Conservation (phyloP, 2,797 vertebrate species). For the Sebastolobus altivelis region DNA sequence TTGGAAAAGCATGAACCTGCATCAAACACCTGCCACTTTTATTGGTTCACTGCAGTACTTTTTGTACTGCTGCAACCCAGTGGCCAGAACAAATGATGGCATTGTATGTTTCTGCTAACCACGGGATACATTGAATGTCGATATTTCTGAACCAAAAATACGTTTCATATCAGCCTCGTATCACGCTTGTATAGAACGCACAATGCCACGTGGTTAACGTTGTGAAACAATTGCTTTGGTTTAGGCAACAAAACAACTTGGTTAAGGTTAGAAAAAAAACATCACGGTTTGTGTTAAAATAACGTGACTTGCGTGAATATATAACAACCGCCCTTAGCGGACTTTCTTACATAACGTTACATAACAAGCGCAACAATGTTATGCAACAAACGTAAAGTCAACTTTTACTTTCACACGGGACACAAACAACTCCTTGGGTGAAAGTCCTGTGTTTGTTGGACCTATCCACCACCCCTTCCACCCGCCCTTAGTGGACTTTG, state of each 20-base stretch:
- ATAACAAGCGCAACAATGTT: neutral
- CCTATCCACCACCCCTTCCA: neutral
- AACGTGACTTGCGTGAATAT: neutral
- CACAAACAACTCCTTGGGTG: neutral
- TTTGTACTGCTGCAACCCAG: conserved; percentile 8
- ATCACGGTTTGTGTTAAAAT: neutral
- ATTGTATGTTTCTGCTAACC: neutral
- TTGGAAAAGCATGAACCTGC: conserved; percentile 18
- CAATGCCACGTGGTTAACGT: neutral
- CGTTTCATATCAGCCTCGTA: neutral
- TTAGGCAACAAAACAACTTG: neutral
- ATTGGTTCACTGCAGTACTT: neutral
- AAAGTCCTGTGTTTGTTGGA: neutral
- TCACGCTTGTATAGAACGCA: neutral
- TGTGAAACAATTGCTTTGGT: neutral
- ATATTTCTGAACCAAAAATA: neutral
- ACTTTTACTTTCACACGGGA: neutral
- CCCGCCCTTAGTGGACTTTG: too few relatives aligned
- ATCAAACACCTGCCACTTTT: neutral
- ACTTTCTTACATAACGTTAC: too few relatives aligned
- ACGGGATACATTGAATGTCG: neutral
- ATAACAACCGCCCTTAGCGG: too few relatives aligned
- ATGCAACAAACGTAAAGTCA: neutral
- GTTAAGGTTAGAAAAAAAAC: neutral
- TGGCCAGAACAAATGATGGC: neutral